Evolutionary conservation across 2,113 vertebrate genomes (phyloP).

Genomic region (Cairina moschata): DNA sequence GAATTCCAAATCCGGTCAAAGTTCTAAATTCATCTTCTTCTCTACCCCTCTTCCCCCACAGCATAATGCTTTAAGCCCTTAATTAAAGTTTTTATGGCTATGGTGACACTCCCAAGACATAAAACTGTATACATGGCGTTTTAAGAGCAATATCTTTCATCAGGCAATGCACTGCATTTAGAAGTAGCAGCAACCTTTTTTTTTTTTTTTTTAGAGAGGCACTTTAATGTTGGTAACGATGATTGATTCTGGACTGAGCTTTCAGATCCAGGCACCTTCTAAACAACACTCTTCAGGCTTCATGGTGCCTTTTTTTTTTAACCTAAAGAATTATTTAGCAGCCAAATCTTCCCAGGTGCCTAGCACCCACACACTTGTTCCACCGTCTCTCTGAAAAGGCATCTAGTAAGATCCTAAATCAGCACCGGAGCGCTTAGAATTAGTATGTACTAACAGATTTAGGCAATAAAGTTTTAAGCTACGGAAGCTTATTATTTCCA

Average conservation of each 20-base stretch:
- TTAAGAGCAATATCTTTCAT: background rate
- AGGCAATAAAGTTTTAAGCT: constrained; percentile 35
- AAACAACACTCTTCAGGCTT: background rate
- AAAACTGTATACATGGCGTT: background rate
- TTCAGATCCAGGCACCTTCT: background rate
- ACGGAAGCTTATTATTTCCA: constrained; percentile 48
- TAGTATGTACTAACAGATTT: constrained; percentile 32
- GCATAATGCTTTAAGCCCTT: background rate
- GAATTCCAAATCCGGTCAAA: background rate
- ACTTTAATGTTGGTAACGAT: background rate
- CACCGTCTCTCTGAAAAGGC: background rate
- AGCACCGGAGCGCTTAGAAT: constrained; percentile 10
- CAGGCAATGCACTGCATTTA: background rate
- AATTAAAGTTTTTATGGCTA: background rate
- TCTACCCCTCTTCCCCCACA: background rate
- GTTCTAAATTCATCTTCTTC: background rate
- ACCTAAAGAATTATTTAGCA: background rate
- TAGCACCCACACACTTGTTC: background rate
- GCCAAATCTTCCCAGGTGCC: background rate
- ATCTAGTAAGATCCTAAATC: background rate
- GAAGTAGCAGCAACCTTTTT: background rate
- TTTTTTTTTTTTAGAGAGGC: background rate
- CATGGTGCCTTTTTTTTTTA: background rate
- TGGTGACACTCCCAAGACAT: background rate
- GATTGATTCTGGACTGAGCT: background rate